Base-by-base conservation (phyloP, 2,888 invertebrate species). In the Conops quadrifasciatus region DNA sequence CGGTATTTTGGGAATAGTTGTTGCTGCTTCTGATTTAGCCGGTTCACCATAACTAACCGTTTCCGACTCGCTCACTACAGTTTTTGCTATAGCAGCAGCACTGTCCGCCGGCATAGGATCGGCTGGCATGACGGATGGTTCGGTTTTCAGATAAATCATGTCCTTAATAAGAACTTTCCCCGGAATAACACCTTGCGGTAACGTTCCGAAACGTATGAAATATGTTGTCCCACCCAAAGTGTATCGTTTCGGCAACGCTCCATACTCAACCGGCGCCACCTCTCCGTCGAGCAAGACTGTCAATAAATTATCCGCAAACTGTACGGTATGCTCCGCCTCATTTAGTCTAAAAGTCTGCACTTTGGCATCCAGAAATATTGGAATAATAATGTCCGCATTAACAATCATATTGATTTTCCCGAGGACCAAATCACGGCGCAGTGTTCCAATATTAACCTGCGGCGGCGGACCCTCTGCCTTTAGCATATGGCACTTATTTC, bases 401-500 rank as follows among this genome's bases (percentile, higher is more conserved):
- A 95, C 90, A 68, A 95, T 93, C 72, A 95, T 88, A 82, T 92
- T 93, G 71, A 95, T 93, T 87, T 93, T 93, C 0, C 94, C 95
- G 0, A 92, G 91, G 1, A 94, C 93, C 59, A 97, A 87, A 84
- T 97, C 96, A 16, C 90, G 91, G 36, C 95, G 89, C 77, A 92
- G 91, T 47, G 90, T 91, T 0, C 96, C 94, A 73, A 98, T 95
- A 83, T 94, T 94, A 0, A 98, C 97, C 86, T 95, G 95, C 0
- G 98, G 98, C 3, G 96, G 91, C 0, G 96, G 95, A 0, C 97
- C 97, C 78, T 94, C 94, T 11, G 99, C 87, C 79, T 94, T 92
- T 1, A 98, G 89, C 59, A 90, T 87, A 73, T 93, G 90, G n/a
- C 91, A 89, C 73, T 92, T 90, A 1, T 92, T 93, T 71, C 93